Conservation (phyloP, 2,888 invertebrate species). For the Ypsolopha sequella region DNA sequence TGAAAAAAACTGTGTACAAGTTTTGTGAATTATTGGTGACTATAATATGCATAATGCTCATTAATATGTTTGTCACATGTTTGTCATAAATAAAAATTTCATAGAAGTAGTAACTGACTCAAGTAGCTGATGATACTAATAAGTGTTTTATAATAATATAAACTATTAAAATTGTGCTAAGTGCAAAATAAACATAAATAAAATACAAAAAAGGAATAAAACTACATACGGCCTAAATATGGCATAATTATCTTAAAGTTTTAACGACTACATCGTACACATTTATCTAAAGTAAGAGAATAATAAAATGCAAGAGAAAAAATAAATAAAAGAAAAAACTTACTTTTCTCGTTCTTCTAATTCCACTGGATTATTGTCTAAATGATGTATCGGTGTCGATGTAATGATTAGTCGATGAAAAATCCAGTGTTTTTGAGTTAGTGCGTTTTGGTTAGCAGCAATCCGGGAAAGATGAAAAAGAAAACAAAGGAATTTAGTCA, state of each 20-base stretch:
- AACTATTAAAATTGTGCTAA: background rate
- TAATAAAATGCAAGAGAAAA: background rate
- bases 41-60: too few relatives aligned
- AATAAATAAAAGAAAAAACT: conserved; percentile 52
- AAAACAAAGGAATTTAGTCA: conserved; percentile 14
- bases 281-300: background rate
- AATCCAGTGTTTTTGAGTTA: conserved; percentile 20
- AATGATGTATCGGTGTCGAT: conserved; percentile 12
- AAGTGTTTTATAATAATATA: background rate
- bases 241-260: background rate
- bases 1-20: background rate
- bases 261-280: background rate
- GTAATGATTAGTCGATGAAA: conserved; percentile 5
- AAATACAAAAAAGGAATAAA: background rate
- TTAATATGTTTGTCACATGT: too few relatives aligned
- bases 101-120: too few relatives aligned
- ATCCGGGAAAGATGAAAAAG: conserved; percentile 58
- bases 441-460: conserved; percentile 63
- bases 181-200: background rate
- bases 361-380: conserved; percentile 85
- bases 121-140: too few relatives aligned
- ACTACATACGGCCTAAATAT: background rate
- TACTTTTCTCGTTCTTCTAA: conserved; percentile 89
- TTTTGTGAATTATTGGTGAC: background rate
- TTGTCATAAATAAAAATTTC: too few relatives aligned